Percentiles rank a stretch among this genome's conserved stretches.
These are phyloP conservation scores for Microtus richardsoni DNA, from an alignment of 2,113 vertebrate species.

Conservation along the genomic window DNA sequence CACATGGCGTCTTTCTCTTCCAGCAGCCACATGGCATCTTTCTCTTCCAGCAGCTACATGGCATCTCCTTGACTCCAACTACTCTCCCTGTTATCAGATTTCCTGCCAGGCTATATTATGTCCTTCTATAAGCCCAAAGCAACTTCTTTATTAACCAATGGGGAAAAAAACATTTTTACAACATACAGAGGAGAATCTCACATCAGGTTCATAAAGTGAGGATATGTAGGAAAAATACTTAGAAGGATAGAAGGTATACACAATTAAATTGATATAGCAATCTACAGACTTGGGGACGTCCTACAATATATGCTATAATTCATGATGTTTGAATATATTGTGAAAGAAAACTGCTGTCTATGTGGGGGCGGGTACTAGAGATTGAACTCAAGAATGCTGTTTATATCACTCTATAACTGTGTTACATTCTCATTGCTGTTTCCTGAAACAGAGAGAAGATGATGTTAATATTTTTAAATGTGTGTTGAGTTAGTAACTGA, in stretches of 20 bases:
- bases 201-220: not conserved
- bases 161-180: no score
- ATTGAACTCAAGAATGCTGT: not conserved
- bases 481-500: not conserved
- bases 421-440: not conserved
- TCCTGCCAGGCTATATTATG: no score
- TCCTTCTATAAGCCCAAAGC: no score
- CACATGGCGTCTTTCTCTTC: no score
- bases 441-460: not conserved
- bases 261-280: not conserved
- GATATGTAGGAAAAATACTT: not conserved
- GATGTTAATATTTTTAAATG: not conserved
- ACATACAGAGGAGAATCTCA: no score
- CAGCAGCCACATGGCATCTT: no score
- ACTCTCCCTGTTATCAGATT: no score
- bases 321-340: not conserved
- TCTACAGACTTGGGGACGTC: not conserved
- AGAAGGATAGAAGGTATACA: not conserved
- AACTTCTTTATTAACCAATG: no score
- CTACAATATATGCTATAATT: not conserved
- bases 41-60: no score
- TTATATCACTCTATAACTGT: not conserved
- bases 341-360: not conserved
- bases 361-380: no score
- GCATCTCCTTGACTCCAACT: no score